phyloP scores from a whole-genome alignment of 2,888 invertebrate genomes.

The Chrysina gloriosa region DNA sequence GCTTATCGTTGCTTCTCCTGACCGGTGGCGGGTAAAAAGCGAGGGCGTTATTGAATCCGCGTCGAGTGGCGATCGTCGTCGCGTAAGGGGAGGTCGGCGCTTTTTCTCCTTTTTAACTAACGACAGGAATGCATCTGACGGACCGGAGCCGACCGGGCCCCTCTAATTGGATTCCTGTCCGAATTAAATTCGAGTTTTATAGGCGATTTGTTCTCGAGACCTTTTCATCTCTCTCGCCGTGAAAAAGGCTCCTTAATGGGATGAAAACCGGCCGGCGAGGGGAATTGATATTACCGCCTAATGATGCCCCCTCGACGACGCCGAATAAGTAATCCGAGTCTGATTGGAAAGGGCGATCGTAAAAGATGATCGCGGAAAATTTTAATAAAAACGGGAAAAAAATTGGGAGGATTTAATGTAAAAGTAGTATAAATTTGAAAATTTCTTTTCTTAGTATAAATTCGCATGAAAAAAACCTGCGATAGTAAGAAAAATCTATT shows the following conservation, averaged over 20 bases:
- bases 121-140: conserved; percentile 59
- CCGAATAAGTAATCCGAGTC: too few species aligned
- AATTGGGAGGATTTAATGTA: too few species aligned
- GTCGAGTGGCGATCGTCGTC: conserved; percentile 15
- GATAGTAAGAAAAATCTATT: too few species aligned
- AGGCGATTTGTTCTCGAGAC: conserved; percentile 58
- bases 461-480: too few species aligned
- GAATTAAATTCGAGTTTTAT: conserved; percentile 62
- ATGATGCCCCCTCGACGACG: too few species aligned
- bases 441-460: too few species aligned
- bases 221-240: conserved; percentile 45
- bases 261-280: background rate
- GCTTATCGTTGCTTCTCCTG: too few species aligned
- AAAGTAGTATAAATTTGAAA: too few species aligned
- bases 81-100: background rate
- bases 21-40: too few species aligned
- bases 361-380: too few species aligned
- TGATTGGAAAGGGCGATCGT: too few species aligned
- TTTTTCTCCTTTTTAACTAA: conserved; percentile 53
- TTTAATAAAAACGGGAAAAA: too few species aligned
- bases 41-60: conserved; percentile 40
- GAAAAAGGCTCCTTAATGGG: conserved; percentile 8
- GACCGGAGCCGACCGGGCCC: conserved; percentile 54
- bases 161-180: conserved; percentile 60
- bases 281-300: conserved; percentile 12